A percentile compares a stretch with the other conserved stretches of the same genome.
Conservation (phyloP, 2,797 vertebrate genomes). For the Tragopan temminckii region DNA sequence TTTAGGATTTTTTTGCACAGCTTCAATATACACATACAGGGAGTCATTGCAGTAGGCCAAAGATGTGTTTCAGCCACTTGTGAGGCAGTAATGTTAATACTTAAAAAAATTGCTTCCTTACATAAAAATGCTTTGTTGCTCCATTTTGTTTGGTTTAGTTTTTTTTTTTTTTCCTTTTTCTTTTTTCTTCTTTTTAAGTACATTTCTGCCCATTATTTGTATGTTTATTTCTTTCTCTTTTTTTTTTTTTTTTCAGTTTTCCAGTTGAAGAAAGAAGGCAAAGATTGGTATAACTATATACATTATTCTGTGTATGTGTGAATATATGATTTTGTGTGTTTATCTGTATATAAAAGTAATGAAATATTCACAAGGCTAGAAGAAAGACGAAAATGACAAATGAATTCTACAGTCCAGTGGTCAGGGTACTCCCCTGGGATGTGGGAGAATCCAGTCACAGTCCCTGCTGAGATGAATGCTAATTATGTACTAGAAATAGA, state of each 20-base stretch:
- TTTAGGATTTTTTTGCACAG: conserved; percentile 49
- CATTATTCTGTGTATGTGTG: neutral
- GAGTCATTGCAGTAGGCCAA: conserved; percentile 31
- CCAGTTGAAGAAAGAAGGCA: neutral
- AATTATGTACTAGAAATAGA: neutral
- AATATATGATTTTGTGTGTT: neutral
- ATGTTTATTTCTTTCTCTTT: neutral
- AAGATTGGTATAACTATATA: neutral
- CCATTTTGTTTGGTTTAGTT: neutral
- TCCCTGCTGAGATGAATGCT: conserved; percentile 15
- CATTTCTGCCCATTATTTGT: neutral
- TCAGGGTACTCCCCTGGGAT: conserved; percentile 30
- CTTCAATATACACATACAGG: conserved; percentile 18
- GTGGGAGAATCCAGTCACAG: conserved; percentile 18
- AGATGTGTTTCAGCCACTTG: conserved; percentile 37
- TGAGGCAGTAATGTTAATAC: conserved; percentile 34
- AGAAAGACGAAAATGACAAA: conserved; percentile 27
- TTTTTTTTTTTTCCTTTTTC: neutral
- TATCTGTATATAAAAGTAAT: neutral
- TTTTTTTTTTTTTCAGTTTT: neutral
- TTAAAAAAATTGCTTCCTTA: conserved; percentile 42
- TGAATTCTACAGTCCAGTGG: conserved; percentile 36
- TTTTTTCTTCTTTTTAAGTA: neutral
- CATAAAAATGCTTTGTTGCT: neutral
- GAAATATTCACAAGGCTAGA: neutral